Evolutionary conservation across 2,797 vertebrate genomes (phyloP).

Genomic region (Myotis vivesi): DNA sequence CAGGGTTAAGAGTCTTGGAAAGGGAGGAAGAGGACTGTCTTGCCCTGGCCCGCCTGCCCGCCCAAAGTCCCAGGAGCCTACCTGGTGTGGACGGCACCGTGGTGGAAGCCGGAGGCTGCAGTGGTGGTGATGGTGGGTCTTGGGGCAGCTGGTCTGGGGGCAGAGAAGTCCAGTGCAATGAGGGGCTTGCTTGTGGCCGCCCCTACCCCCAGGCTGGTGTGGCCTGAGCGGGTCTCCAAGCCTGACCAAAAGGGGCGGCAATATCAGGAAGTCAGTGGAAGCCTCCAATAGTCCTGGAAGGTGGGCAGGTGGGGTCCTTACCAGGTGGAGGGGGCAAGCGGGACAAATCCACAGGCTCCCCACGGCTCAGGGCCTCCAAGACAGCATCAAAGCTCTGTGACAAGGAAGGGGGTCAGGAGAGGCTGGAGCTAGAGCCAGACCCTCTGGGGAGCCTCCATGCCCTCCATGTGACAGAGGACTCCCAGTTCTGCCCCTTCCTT

Average conservation of each 20-base stretch:
- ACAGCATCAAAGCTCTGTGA: conserved; percentile 82
- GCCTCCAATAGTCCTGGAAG: background rate
- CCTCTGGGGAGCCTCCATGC: background rate
- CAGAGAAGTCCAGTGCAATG: conserved; percentile 20
- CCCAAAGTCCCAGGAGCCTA: background rate
- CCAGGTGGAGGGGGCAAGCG: conserved; percentile 90
- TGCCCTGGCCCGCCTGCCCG: background rate
- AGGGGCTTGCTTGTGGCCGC: background rate
- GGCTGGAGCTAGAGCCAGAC: background rate
- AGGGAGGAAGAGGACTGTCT: background rate
- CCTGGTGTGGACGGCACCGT: background rate
- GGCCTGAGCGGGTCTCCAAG: background rate
- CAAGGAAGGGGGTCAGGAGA: background rate
- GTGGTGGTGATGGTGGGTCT: conserved; percentile 41
- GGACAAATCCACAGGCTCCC: conserved; percentile 85
- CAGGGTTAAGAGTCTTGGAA: background rate
- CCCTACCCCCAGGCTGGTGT: background rate
- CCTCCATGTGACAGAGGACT: background rate
- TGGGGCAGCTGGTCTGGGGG: conserved; percentile 74
- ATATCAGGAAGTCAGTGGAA: background rate
- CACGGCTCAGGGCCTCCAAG: conserved; percentile 86
- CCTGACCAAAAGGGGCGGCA: background rate
- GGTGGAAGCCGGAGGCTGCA: conserved; percentile 3
- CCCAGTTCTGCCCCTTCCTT: background rate
- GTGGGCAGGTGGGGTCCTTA: conserved; percentile 67